phyloP scores from a whole-genome alignment of 2,888 invertebrate species.

The Perizoma flavofasciatum region DNA sequence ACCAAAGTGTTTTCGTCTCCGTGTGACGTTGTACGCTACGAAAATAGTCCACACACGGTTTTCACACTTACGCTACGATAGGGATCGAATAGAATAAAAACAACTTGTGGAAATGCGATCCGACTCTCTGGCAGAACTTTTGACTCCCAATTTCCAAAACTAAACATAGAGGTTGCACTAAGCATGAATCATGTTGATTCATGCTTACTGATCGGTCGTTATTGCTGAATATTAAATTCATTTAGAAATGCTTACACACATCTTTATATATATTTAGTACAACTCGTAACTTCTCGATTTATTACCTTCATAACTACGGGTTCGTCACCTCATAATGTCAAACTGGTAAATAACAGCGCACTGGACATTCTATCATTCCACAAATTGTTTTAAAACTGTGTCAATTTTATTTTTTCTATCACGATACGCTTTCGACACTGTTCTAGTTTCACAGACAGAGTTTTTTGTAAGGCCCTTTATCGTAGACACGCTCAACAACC shows the following conservation, averaged over 20 bases:
- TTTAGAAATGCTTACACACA: no score
- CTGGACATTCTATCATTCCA: not conserved
- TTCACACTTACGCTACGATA: constrained; percentile 39
- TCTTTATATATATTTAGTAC: no score
- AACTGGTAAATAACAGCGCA: no score
- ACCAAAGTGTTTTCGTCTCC: constrained; percentile 52
- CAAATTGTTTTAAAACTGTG: constrained; percentile 6
- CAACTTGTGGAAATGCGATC: constrained; percentile 53
- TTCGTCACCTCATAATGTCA: no score
- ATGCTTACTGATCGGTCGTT: not conserved
- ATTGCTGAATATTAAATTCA: no score
- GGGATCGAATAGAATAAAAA: constrained; percentile 71
- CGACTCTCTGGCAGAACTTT: constrained; percentile 47
- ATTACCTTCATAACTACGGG: no score
- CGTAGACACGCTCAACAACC: constrained; percentile 59
- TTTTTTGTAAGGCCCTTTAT: constrained; percentile 58
- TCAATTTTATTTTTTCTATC: constrained; percentile 14
- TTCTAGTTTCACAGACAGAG: constrained; percentile 43
- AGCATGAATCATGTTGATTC: not conserved
- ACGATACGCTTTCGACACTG: constrained; percentile 32
- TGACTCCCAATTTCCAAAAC: constrained; percentile 37
- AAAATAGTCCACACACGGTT: constrained; percentile 60
- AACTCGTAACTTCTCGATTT: no score
- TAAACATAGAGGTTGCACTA: not conserved
- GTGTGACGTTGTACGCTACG: constrained; percentile 44